Evolutionary conservation across 1,140 invertebrate species (phyloP), one percentile per base, ranked within the genome.

Genomic region (Oryctes rhinoceros): DNA sequence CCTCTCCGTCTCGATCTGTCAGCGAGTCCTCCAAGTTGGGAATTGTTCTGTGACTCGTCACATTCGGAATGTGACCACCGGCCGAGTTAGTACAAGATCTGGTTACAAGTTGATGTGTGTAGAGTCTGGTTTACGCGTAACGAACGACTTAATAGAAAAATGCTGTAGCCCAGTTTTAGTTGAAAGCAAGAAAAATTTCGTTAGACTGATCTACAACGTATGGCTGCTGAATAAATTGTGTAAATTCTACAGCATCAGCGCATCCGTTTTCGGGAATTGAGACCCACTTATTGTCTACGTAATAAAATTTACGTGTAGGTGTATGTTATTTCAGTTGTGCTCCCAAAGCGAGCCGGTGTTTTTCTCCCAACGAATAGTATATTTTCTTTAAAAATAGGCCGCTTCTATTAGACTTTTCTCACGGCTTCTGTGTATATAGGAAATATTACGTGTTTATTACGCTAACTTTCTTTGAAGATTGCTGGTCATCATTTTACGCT

Each of bases 21-120:
- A 48, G 18, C 44, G 18, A 76, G 75, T 47, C 37, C 15, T 35
- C 35, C 65, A 76, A 49, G 75, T 76, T 47, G 37, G n/a, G 13
- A 49, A 47, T 76, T 76, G 44, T 76, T 49, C 18, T 76, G 75
- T 47, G 44, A 76, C 15, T 76, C 10, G 75, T 76, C 75, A 49
- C 47, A 76, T 76, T 47, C 13, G 47, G 75, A 76, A 76, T 49
- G 75, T 76, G 75, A 76, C 75, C 75, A 76, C 75, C 44, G 75
- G 20, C 75, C 35, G 15, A 44, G 47, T 24, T 76, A 76, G 37
- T 76, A 13, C 20, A 49, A 39, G 75, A 76, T 76, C 44, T 44
- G 47, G 75, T 76, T 76, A 47, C 37, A 44, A 71, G 24, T 20
- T 18, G 15, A 71, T 71, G 65, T 71, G 9, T 24, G 24, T 24